Evolutionary conservation across 1,140 invertebrate genomes (phyloP).

Genomic region (Agrilus planipennis): DNA sequence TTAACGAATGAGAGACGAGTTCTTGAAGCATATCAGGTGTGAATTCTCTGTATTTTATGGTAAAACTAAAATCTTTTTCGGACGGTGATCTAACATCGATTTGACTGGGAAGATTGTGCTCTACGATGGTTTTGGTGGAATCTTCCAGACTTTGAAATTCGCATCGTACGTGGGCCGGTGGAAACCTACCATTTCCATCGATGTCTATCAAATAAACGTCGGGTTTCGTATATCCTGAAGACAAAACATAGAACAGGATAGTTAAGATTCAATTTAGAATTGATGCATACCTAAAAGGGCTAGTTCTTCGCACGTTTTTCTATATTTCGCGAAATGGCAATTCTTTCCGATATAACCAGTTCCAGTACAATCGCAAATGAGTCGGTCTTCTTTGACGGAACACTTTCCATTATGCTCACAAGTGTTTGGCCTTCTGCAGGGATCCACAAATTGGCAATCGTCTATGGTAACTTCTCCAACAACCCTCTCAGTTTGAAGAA

Average conservation of each 20-base stretch:
- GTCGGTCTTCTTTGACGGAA: constrained; percentile 73
- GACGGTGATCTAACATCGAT: constrained; percentile 66
- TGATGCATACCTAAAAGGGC: constrained; percentile 56
- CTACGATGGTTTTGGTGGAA: constrained; percentile 80
- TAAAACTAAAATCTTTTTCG: constrained; percentile 69
- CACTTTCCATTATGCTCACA: constrained; percentile 87
- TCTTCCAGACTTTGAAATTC: constrained; percentile 78
- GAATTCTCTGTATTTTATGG: constrained; percentile 79
- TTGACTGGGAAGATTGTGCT: constrained; percentile 85
- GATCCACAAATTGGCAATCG: constrained; percentile 79
- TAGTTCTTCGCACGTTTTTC: constrained; percentile 84
- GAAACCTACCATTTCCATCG: constrained; percentile 82
- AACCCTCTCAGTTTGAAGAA: constrained; percentile 68
- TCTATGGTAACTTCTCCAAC: constrained; percentile 82
- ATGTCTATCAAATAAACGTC: constrained; percentile 87
- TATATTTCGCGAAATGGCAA: constrained; percentile 83
- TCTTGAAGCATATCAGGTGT: constrained; percentile 80
- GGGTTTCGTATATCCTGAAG: constrained; percentile 61
- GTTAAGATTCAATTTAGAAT: no score
- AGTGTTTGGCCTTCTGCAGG: constrained; percentile 75
- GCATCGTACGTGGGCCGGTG: constrained; percentile 81
- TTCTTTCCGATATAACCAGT: constrained; percentile 83
- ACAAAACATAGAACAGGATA: no score
- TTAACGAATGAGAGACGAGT: constrained; percentile 75
- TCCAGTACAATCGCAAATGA: constrained; percentile 78